Percentiles rank a stretch among this genome's conserved stretches.
Conservation (phyloP, 2,888 invertebrate species). For the Chironomus tentans region DNA sequence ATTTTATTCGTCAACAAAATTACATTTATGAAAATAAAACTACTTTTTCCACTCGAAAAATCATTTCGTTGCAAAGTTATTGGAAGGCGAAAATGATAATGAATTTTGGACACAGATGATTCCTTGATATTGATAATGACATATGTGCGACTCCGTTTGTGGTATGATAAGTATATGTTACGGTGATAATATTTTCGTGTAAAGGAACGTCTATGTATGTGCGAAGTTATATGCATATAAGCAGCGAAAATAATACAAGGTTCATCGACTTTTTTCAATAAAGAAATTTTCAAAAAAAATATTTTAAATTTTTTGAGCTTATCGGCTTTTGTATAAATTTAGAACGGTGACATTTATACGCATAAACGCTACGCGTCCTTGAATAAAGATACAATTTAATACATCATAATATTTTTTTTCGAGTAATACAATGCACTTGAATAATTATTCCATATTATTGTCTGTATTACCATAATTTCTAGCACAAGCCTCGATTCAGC, state of each 20-base stretch:
- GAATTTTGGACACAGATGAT: no score
- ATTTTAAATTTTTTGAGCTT: neutral
- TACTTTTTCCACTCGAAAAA: neutral
- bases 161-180: neutral
- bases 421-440: no score
- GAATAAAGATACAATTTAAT: no score
- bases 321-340: neutral
- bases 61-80: no score
- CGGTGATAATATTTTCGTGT: neutral
- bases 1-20: neutral
- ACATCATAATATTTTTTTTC: no score
- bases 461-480: no score
- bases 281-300: neutral
- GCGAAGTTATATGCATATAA: neutral
- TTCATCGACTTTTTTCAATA: neutral
- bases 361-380: no score
- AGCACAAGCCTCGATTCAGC: no score
- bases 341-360: no score
- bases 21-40: neutral
- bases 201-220: neutral
- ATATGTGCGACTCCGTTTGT: neutral
- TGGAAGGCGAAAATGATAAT: no score
- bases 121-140: no score
- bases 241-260: neutral
- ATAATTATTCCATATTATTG: no score